phyloP scores from a whole-genome alignment of 92 coral and sea anemone species.

The Epizoanthus illoricatus region DNA sequence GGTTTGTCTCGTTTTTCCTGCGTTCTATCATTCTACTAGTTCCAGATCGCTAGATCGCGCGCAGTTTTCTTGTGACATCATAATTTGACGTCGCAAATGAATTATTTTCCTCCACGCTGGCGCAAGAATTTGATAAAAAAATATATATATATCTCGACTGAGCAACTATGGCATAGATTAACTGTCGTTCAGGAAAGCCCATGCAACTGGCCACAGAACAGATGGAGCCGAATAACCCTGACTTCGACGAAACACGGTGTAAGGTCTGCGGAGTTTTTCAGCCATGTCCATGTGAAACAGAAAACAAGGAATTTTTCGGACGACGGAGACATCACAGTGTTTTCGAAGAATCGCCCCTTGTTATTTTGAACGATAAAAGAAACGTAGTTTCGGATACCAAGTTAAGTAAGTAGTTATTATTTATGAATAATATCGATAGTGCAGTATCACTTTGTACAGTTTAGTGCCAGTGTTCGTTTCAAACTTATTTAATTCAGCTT shows the following conservation, averaged over 20 bases:
- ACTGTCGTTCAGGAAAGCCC: background rate
- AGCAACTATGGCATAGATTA: background rate
- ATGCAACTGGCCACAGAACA: constrained; percentile 2
- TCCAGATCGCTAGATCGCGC: constrained; percentile 4
- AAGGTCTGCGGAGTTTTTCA: constrained; percentile 65
- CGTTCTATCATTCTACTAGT: background rate
- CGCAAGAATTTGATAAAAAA: background rate
- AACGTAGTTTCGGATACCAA: constrained; percentile 23
- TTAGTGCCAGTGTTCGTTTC: too few species aligned
- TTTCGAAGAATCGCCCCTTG: constrained; percentile 49
- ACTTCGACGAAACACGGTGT: constrained; percentile 69
- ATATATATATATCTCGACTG: too few species aligned
- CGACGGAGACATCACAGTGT: constrained; percentile 33
- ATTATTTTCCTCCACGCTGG: background rate
- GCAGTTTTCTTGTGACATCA: constrained; percentile 32
- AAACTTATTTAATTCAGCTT: too few species aligned
- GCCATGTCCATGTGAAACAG: constrained; percentile 80
- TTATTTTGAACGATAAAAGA: constrained; percentile 56
- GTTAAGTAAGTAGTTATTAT: background rate
- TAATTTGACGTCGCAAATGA: background rate
- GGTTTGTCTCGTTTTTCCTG: too few species aligned
- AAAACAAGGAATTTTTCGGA: constrained; percentile 57
- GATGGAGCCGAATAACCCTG: constrained; percentile 19
- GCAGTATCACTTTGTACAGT: too few species aligned
- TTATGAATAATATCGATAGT: too few species aligned